Evolutionary conservation across 2,888 invertebrate species (phyloP).

Genomic region (Drosophila engyochracea): DNA sequence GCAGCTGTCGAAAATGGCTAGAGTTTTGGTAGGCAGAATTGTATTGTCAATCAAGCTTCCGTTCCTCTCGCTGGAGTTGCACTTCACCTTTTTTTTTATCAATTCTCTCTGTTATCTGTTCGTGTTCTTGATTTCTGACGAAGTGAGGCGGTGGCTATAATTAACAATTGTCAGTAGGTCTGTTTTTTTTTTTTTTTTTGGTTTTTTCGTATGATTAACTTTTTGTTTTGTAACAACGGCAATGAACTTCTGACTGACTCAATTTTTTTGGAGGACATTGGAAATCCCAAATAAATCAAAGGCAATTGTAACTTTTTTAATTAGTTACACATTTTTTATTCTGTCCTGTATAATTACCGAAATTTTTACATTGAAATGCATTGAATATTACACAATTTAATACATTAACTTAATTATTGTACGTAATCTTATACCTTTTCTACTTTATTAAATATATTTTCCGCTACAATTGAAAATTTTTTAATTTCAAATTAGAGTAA

Average conservation of each 20-base stretch:
- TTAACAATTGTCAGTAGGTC: slow-evolving; percentile 57
- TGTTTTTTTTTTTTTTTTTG: slow-evolving; percentile 7
- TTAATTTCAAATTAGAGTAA: not conserved
- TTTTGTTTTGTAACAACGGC: slow-evolving; percentile 36
- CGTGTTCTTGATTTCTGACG: slow-evolving; percentile 46
- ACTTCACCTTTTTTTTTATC: slow-evolving; percentile 48
- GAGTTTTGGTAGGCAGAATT: slow-evolving; percentile 32
- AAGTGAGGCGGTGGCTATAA: slow-evolving; percentile 51
- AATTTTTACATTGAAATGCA: not conserved
- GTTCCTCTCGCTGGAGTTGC: slow-evolving; percentile 15
- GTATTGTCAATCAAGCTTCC: slow-evolving; percentile 4
- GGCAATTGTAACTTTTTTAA: not conserved
- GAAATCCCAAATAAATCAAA: slow-evolving; percentile 7
- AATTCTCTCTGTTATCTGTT: slow-evolving; percentile 57
- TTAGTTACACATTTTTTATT: not conserved
- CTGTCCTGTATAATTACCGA: not conserved
- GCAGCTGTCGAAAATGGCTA: slow-evolving; percentile 28
- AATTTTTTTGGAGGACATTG: not conserved
- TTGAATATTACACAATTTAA: not conserved
- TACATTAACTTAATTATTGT: not conserved
- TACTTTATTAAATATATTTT: not conserved
- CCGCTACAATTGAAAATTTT: not conserved
- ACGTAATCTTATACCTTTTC: not conserved
- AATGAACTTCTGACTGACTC: slow-evolving; percentile 52
- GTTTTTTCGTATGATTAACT: slow-evolving; percentile 39